phyloP scores from a whole-genome alignment of 2,888 invertebrate species.

The Augiades crinisus region DNA sequence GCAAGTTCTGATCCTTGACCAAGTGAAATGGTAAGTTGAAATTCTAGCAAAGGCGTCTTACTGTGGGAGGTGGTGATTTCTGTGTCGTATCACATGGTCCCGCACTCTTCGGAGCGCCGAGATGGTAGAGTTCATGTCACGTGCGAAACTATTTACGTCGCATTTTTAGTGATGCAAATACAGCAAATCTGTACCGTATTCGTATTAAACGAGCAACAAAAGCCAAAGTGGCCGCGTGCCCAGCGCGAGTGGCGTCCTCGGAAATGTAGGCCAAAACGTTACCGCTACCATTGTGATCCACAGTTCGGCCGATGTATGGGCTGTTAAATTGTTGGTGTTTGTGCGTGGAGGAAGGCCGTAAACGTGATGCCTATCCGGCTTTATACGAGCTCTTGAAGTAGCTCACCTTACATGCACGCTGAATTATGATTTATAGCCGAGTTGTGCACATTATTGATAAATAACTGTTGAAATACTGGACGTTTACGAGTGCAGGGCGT shows the following conservation, averaged over 20 bases:
- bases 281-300: neutral
- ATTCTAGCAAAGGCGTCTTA: no score
- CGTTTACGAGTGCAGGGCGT: neutral
- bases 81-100: no score
- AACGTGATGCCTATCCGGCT: constrained; percentile 9
- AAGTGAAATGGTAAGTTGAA: no score
- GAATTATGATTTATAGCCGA: constrained; percentile 17
- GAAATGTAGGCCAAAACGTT: neutral
- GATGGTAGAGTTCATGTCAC: neutral
- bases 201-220: neutral
- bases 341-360: constrained; percentile 8
- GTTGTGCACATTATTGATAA: constrained; percentile 13
- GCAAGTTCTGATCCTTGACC: no score
- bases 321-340: constrained; percentile 1
- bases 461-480: constrained; percentile 13
- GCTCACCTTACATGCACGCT: constrained; percentile 2
- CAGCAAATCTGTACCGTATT: neutral
- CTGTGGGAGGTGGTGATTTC: no score
- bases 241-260: neutral
- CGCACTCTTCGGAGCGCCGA: no score
- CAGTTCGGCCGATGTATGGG: neutral
- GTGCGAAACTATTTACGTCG: constrained; percentile 1
- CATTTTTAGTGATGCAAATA: neutral
- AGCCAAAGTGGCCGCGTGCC: neutral
- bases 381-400: constrained; percentile 9